Conservation (phyloP, 2,797 vertebrate species). For the Uromys caudimaculatus region DNA sequence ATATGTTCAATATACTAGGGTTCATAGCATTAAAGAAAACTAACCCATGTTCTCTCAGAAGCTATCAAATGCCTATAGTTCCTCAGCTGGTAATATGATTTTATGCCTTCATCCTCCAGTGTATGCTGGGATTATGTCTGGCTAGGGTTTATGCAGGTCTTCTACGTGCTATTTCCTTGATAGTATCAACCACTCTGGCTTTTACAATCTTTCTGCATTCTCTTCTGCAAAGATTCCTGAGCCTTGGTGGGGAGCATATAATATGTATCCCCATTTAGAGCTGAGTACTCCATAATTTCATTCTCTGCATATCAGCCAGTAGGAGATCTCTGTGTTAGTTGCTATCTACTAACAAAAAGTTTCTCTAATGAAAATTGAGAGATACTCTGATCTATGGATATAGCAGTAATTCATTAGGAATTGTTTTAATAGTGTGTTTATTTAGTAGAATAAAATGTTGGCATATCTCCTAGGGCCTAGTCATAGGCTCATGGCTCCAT, state of each 20-base stretch:
- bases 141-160: background rate
- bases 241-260: background rate
- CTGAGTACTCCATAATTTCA: too few species aligned
- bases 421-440: background rate
- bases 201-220: background rate
- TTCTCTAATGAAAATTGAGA: background rate
- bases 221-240: background rate
- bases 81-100: background rate
- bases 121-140: background rate
- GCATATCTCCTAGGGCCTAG: background rate
- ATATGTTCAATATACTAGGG: background rate
- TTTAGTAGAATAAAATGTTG: background rate
- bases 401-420: background rate
- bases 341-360: background rate
- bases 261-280: background rate
- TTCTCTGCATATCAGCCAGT: background rate
- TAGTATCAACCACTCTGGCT: background rate
- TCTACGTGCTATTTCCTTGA: background rate
- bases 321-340: background rate
- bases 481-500: background rate
- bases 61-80: background rate
- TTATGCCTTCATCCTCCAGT: background rate
- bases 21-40: background rate
- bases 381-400: background rate
- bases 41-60: background rate